A percentile compares a stretch with the other conserved stretches of the same genome.
phyloP scores from a whole-genome alignment of 2,888 invertebrate species.

The Schizotus pectinicornis region DNA sequence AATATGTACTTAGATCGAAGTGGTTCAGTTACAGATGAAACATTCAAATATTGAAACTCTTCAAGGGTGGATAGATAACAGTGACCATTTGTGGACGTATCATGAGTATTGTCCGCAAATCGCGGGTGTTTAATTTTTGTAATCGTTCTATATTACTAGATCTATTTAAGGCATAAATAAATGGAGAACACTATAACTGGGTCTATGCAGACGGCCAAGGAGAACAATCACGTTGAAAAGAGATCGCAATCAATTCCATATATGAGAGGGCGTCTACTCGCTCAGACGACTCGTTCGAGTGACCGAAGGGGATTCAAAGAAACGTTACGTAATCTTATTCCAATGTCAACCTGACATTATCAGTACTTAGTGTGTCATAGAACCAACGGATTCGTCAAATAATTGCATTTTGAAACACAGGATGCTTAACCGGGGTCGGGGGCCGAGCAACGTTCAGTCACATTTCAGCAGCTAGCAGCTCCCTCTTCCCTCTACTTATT shows the following conservation, averaged over 20 bases:
- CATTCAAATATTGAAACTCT: too few species aligned
- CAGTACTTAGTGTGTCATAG: background rate
- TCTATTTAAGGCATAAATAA: slow-evolving; percentile 32
- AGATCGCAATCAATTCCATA: slow-evolving; percentile 33
- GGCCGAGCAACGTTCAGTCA: too few species aligned
- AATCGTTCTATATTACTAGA: background rate
- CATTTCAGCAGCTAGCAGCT: too few species aligned
- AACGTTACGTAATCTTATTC: slow-evolving; percentile 27
- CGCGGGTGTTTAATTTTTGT: too few species aligned
- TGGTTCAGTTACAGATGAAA: too few species aligned
- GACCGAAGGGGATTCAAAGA: slow-evolving; percentile 26
- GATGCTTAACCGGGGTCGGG: too few species aligned
- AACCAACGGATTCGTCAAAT: background rate
- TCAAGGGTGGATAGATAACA: too few species aligned
- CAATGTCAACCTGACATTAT: slow-evolving; percentile 16
- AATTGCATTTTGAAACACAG: background rate
- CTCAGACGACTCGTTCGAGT: slow-evolving; percentile 23
- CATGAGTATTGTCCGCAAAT: too few species aligned
- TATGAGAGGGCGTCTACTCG: slow-evolving; percentile 28
- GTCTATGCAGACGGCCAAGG: slow-evolving; percentile 35
- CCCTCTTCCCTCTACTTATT: too few species aligned
- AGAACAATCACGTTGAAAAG: slow-evolving; percentile 27
- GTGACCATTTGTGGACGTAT: too few species aligned
- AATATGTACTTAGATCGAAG: too few species aligned
- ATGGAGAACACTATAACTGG: slow-evolving; percentile 35